Evolutionary conservation across 2,888 invertebrate genomes (phyloP), one percentile per base, ranked within the genome.

Genomic region (Tuta absoluta): DNA sequence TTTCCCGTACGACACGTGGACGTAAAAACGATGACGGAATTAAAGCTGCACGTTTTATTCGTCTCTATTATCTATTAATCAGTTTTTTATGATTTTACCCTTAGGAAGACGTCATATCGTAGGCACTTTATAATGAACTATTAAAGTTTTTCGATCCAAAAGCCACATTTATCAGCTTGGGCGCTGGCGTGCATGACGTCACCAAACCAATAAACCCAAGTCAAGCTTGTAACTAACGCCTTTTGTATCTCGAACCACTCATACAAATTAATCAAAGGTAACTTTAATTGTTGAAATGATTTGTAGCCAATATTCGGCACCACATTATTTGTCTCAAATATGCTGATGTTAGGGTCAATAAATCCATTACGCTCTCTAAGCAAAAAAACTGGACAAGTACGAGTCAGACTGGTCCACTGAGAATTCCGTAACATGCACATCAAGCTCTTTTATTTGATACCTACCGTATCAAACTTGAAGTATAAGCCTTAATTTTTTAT

Each of bases 281-380:
- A 74, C 78, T 74, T 79, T 77, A 79, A 80, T 79, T 73, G 75
- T 71, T 48, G 63, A 49, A 72, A 73, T 79, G 76, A 81, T 79
- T 80, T 78, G 77, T 79, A 66, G 66, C 62, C 49, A 66, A 68
- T 69, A 70, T 72, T 70, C 65, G 62, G 60, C 67, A 66, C 53
- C 48, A 49, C 38, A 59, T 53, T 61, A 56, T 60, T 66, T 66
- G 53, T 58, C 3, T 65, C 41, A 65, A 53, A 45, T 45, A 10
- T 21, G 33, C 24, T 58, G 57, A 17, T 23, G 11, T 23, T 41
- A 17, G 8, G 64, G 64, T 19, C 51, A 45, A 64, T 51, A 60
- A 45, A n/a, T 23, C 17, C 51, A 60, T 12, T 14, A 24, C 23
- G 7, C 1, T 24, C 14, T 10, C 45, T 48, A 10, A 33, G 33